These are phyloP conservation scores for Pimpla rufipes DNA, from an alignment of 2,888 invertebrate species.

Conservation along the genomic window DNA sequence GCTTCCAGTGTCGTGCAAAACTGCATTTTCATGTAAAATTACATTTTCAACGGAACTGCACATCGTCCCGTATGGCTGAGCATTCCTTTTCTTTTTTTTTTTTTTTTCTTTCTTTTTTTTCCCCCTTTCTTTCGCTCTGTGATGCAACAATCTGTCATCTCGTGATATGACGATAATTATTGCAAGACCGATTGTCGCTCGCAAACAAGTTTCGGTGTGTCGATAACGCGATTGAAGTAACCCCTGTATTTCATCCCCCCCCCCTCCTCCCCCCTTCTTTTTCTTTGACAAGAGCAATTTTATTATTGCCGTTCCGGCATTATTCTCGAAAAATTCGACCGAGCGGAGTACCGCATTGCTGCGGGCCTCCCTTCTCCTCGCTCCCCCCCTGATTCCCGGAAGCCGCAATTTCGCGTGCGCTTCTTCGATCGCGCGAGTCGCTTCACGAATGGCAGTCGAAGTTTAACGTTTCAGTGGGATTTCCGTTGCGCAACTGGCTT, in stretches of 20 bases:
- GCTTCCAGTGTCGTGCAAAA: not conserved
- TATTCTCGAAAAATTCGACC: not conserved
- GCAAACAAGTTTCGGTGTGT: not conserved
- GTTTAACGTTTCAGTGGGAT: not conserved
- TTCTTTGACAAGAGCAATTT: not conserved
- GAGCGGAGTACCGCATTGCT: conserved; percentile 5
- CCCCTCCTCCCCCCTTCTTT: too few relatives aligned
- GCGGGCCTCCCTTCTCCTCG: not conserved
- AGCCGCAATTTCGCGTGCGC: not conserved
- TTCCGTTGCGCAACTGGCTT: conserved; percentile 35
- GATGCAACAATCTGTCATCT: conserved; percentile 44
- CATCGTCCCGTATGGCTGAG: conserved; percentile 28
- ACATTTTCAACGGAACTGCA: not conserved
- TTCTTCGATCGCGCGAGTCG: not conserved
- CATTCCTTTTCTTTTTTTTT: not conserved
- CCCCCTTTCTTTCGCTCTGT: conserved; percentile 24
- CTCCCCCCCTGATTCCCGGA: not conserved
- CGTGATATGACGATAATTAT: not conserved
- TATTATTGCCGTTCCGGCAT: not conserved
- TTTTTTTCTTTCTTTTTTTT: not conserved
- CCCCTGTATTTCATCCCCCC: too few relatives aligned
- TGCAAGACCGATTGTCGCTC: not conserved
- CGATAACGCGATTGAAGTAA: not conserved
- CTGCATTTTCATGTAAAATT: not conserved
- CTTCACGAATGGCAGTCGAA: not conserved